Percentiles rank a stretch among this genome's conserved stretches.
Conservation (phyloP, 2,113 vertebrate species). For the Lota lota region DNA sequence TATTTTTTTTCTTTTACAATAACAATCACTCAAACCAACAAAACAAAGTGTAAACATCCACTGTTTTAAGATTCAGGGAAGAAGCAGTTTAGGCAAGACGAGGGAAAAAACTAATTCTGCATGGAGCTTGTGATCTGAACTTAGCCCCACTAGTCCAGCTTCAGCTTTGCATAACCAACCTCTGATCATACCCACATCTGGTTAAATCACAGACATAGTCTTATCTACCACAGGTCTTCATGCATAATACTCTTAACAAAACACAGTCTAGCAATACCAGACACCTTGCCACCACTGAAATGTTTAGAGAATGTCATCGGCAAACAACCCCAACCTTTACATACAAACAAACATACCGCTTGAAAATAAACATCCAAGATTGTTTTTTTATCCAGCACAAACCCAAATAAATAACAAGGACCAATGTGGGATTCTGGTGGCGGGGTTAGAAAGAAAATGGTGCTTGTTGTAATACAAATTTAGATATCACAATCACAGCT, state of each 20-base stretch:
- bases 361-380: too few species aligned
- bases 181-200: not conserved
- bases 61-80: conserved; percentile 18
- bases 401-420: conserved; percentile 50
- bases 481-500: conserved; percentile 35
- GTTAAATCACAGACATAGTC: not conserved
- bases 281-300: too few species aligned
- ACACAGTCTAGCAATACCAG: conserved; percentile 25
- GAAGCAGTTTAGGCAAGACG: not conserved
- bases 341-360: too few species aligned
- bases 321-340: too few species aligned
- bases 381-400: conserved; percentile 1
- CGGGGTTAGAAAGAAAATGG: conserved; percentile 21
- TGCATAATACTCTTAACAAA: not conserved
- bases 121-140: not conserved
- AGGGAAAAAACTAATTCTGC: not conserved
- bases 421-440: conserved; percentile 25
- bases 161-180: not conserved
- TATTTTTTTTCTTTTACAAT: conserved; percentile 18
- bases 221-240: not conserved
- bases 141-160: not conserved
- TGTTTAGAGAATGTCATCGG: too few species aligned
- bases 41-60: conserved; percentile 57
- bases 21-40: conserved; percentile 32
- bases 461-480: conserved; percentile 30